These are phyloP conservation scores for Mesoclemmys tuberculata DNA, from an alignment of 2,113 vertebrate genomes.

Conservation along the genomic window DNA sequence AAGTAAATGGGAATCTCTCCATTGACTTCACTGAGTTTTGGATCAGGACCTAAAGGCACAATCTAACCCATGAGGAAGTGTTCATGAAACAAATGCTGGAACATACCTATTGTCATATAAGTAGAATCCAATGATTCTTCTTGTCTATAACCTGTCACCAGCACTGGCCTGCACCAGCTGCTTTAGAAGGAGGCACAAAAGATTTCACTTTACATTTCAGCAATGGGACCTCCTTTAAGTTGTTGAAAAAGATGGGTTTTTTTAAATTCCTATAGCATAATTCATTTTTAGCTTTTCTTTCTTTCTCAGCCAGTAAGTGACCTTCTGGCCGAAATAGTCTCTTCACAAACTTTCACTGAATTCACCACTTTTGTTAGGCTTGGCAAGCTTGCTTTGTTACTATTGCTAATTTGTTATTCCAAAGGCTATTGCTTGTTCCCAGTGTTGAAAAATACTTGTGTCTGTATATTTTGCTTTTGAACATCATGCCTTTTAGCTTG, in stretches of 20 bases:
- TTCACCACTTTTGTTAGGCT: not conserved
- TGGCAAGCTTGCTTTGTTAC: not conserved
- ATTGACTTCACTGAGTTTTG: not conserved
- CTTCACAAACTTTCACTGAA: not conserved
- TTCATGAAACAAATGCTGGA: not conserved
- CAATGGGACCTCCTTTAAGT: not conserved
- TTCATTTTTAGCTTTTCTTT: conserved; percentile 8
- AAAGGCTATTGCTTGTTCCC: not conserved
- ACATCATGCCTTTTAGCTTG: not conserved
- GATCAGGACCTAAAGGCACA: not conserved
- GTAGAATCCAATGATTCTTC: not conserved
- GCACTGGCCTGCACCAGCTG: not conserved
- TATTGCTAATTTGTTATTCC: not conserved
- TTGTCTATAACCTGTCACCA: not conserved
- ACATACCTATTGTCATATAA: not conserved
- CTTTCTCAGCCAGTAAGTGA: not conserved
- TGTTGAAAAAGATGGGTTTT: not conserved
- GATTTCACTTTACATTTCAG: not conserved
- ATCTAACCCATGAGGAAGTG: not conserved
- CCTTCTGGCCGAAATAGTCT: not conserved
- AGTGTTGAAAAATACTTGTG: not conserved
- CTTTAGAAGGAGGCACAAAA: not conserved
- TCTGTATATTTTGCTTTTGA: not conserved
- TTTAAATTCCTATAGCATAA: not conserved
- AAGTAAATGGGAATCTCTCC: too few species aligned